Conservation (phyloP, 2,797 vertebrate species). For the Buceros bicornis region DNA sequence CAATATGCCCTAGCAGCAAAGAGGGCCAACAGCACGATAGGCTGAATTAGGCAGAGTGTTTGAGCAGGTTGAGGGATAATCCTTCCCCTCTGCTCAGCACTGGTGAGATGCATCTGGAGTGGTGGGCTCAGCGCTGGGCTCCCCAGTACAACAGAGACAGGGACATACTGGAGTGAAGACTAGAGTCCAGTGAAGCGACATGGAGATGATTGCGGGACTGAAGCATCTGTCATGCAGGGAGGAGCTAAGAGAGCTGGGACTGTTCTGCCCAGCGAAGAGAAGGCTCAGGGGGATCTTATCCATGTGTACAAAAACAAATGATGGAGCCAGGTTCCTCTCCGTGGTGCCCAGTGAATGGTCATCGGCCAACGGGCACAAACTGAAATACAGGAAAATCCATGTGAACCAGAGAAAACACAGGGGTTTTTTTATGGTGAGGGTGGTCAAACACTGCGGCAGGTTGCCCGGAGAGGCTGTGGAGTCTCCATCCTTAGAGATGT, state of each 20-base stretch:
- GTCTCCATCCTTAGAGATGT: not conserved
- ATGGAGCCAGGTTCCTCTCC: not conserved
- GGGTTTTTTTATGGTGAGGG: rapidly evolving
- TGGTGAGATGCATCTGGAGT: not conserved
- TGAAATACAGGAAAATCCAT: not conserved
- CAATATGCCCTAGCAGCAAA: not conserved
- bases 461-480: not conserved
- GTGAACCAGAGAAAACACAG: not conserved
- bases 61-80: not conserved
- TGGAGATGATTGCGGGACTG: not conserved
- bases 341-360: not conserved
- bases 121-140: not conserved
- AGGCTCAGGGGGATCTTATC: not conserved
- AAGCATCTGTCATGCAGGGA: not conserved
- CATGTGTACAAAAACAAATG: not conserved
- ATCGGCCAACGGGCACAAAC: not conserved
- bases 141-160: not conserved
- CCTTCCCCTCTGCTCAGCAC: not conserved
- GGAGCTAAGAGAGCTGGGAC: not conserved
- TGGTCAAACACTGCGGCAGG: not conserved
- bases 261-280: not conserved
- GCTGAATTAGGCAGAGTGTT: not conserved
- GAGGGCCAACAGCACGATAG: not conserved
- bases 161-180: not conserved
- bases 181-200: not conserved